Evolutionary conservation across 2,113 vertebrate species (phyloP).

Genomic region (Sinocyclocheilus grahami): DNA sequence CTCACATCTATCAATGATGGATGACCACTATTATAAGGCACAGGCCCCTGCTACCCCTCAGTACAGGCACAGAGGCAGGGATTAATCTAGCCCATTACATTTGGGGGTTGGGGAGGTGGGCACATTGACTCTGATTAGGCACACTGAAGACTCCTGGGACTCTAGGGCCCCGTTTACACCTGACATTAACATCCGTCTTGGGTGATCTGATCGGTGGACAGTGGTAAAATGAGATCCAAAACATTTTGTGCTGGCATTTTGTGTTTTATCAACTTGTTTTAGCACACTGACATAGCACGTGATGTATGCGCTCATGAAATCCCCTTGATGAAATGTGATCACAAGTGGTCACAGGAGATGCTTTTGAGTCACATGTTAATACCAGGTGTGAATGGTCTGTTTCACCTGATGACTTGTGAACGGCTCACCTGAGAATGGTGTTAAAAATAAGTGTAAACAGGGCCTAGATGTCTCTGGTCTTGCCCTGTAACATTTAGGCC

Average conservation of each 20-base stretch:
- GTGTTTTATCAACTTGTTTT: not conserved
- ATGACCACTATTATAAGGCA: constrained; percentile 59
- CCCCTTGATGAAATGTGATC: constrained; percentile 9
- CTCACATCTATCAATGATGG: constrained; percentile 56
- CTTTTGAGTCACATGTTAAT: not conserved
- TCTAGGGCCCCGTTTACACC: constrained; percentile 29
- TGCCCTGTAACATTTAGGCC: not conserved
- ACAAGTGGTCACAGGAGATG: not conserved
- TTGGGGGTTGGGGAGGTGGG: constrained; percentile 21
- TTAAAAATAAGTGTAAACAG: not conserved
- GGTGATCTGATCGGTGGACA: constrained; percentile 8
- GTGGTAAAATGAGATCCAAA: not conserved
- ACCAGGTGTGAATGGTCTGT: not conserved
- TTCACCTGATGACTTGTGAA: not conserved
- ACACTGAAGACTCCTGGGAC: constrained; percentile 40
- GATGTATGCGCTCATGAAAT: not conserved
- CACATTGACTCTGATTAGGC: constrained; percentile 51
- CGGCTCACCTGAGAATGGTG: not conserved
- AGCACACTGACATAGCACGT: not conserved
- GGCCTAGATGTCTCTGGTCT: not conserved
- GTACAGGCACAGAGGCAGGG: constrained; percentile 48
- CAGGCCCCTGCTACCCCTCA: constrained; percentile 39
- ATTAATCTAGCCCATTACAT: constrained; percentile 56
- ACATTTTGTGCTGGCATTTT: not conserved
- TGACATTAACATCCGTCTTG: constrained; percentile 12